Conservation (phyloP, 2,888 invertebrate species). For the Apeira syringaria region DNA sequence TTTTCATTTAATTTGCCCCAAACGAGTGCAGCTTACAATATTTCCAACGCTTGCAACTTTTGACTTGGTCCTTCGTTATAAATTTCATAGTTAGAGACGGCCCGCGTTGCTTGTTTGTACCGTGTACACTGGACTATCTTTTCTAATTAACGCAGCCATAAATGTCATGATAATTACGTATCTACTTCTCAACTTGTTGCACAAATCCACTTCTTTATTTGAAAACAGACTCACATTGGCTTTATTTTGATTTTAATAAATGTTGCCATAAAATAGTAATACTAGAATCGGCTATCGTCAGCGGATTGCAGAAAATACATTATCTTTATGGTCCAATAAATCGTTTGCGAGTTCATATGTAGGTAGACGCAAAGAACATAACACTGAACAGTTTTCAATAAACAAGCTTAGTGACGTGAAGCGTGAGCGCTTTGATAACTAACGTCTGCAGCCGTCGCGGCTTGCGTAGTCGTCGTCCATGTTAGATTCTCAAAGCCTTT, state of each 20-base stretch:
- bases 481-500: slow-evolving; percentile 62
- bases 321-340: slow-evolving; percentile 44
- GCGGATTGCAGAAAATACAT: slow-evolving; percentile 28
- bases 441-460: slow-evolving; percentile 40
- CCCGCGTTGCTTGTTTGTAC: slow-evolving; percentile 36
- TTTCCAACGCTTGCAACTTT: slow-evolving; percentile 78
- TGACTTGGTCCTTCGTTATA: slow-evolving; percentile 69
- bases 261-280: background rate
- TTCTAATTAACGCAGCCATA: slow-evolving; percentile 50
- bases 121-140: slow-evolving; percentile 33
- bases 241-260: too few species aligned
- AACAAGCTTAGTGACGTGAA: slow-evolving; percentile 56
- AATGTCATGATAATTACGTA: slow-evolving; percentile 38
- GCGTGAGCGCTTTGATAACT: slow-evolving; percentile 54
- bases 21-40: slow-evolving; percentile 81
- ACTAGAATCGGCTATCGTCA: background rate
- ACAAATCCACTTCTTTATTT: slow-evolving; percentile 28
- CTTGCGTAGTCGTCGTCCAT: slow-evolving; percentile 42
- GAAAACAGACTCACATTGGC: background rate
- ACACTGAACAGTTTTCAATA: slow-evolving; percentile 57
- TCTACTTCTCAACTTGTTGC: slow-evolving; percentile 44
- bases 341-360: slow-evolving; percentile 36
- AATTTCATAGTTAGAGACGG: slow-evolving; percentile 65
- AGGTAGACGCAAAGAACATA: slow-evolving; percentile 38
- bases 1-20: slow-evolving; percentile 81